These are phyloP conservation scores for Lithobates pipiens DNA, from an alignment of 2,797 vertebrate genomes.

Conservation along the genomic window DNA sequence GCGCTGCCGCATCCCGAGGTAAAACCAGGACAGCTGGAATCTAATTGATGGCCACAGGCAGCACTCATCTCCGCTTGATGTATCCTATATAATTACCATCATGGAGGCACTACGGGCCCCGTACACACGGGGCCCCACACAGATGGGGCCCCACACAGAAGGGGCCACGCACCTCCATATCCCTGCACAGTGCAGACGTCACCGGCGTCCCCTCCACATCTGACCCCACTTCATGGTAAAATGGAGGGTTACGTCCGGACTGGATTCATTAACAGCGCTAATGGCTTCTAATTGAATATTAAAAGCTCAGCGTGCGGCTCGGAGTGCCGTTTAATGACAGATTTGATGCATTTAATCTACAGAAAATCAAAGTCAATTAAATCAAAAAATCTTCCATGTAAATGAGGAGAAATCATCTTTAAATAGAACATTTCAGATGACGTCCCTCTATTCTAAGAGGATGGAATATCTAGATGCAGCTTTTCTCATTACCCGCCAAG, in stretches of 20 bases:
- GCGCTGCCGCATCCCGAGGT: not conserved
- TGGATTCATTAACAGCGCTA: not conserved
- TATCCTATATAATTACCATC: not conserved
- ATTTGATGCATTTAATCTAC: not conserved
- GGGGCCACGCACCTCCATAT: no score
- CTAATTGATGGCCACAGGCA: not conserved
- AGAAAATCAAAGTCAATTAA: not conserved
- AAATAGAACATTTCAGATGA: not conserved
- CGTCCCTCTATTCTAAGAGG: not conserved
- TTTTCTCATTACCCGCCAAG: no score
- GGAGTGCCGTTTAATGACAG: not conserved
- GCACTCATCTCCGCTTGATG: no score
- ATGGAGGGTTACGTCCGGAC: not conserved
- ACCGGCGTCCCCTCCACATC: not conserved
- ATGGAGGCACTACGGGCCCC: not conserved
- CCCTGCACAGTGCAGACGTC: no score
- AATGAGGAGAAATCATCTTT: not conserved
- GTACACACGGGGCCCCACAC: no score
- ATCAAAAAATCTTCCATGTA: not conserved
- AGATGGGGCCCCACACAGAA: no score
- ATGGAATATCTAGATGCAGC: no score
- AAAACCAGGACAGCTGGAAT: not conserved
- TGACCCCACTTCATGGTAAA: not conserved
- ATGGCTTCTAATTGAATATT: conserved; percentile 7
- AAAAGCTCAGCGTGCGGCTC: not conserved